phyloP scores from a whole-genome alignment of 2,113 vertebrate genomes.

The Isichthys henryi region DNA sequence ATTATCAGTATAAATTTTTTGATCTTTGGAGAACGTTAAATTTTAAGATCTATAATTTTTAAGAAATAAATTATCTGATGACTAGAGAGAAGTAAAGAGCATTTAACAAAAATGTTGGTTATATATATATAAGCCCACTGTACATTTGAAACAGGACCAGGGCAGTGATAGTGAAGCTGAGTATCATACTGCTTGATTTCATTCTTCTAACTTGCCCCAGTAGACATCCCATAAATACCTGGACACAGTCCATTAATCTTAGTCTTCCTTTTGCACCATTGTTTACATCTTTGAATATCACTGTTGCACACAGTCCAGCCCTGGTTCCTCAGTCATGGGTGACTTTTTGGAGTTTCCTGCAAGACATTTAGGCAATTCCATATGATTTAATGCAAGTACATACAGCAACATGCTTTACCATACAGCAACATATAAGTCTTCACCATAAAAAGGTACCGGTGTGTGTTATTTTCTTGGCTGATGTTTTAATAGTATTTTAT shows the following conservation, averaged over 20 bases:
- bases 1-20: not conserved
- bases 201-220: too few relatives aligned
- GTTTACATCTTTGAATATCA: not conserved
- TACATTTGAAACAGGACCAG: not conserved
- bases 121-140: not conserved
- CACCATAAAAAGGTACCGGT: not conserved
- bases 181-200: not conserved
- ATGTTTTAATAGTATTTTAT: not conserved
- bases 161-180: not conserved
- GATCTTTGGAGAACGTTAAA: not conserved
- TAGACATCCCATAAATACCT: not conserved
- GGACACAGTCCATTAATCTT: not conserved
- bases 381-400: not conserved
- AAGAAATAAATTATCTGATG: not conserved
- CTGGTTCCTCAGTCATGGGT: conserved; percentile 32
- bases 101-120: not conserved
- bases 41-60: not conserved
- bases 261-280: not conserved
- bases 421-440: not conserved
- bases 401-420: not conserved
- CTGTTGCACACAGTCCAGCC: conserved; percentile 22
- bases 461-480: not conserved
- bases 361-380: not conserved
- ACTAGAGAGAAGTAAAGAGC: not conserved
- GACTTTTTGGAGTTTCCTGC: conserved; percentile 36